Evolutionary conservation across 2,888 invertebrate genomes (phyloP), one percentile per base, ranked within the genome.

Genomic region (Seira ritae): DNA sequence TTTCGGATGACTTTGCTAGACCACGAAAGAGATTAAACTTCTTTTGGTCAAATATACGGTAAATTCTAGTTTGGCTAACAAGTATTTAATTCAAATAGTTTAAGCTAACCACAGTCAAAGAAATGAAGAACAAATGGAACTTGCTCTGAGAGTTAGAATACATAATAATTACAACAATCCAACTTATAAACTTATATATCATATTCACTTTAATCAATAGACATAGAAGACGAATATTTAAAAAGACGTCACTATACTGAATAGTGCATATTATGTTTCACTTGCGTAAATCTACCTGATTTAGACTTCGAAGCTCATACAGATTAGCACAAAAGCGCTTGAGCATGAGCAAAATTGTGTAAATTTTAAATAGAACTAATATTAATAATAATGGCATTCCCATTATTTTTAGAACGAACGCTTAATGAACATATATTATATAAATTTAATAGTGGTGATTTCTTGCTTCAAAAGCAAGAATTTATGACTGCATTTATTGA

Each of bases 271-370:
- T 31, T 50, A 15, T n/a, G 12, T 50, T 50, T 50, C 2, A 50
- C 15, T 15, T 50, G 50, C 50, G 50, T 50, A 50, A 50, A 12
- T 50, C 62, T 62, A 20, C 22, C 62, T 62, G 22, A 19, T 24
- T 72, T 70, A 67, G 46, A 50, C 23, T 65, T n/a, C 17, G 71
- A 81, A 81, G 81, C 81, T 81, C 81, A 81, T 81, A 81, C 76
- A 67, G 24, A 50, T 31, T 67, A 71, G 76, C 81, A 60, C 31
- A 17, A 19, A 76, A 70, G 81, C 81, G 81, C 71, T 72, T 65
- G 19, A 73, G 81, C 81, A 81, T 76, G 81, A 81, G 81, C 81
- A 81, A 81, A 75, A 66, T 71, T 60, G 66, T 62, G 62, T 20
- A n/a, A 4, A 4, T 31, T 31, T 31, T 31, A 31, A 31, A 31